Percentiles rank a stretch among this genome's conserved stretches.
Conservation (phyloP, 2,113 vertebrate genomes). For the Poicephalus meyeri region DNA sequence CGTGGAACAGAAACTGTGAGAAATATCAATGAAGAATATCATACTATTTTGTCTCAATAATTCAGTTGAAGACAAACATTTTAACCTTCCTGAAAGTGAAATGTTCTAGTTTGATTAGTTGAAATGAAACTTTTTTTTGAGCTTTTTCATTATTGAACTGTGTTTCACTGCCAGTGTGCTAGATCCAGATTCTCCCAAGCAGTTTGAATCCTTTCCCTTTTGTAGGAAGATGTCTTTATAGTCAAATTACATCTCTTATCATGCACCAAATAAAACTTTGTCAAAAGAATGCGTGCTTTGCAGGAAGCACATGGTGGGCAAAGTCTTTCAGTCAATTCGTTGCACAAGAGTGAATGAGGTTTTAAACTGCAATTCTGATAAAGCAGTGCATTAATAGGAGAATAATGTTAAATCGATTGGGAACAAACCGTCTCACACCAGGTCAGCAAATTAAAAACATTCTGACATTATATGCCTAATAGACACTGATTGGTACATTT, state of each 20-base stretch:
- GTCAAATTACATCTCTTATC: neutral
- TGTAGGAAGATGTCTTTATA: neutral
- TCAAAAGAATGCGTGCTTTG: neutral
- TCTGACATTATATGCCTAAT: neutral
- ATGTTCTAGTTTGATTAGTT: neutral
- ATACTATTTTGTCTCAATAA: neutral
- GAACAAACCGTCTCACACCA: neutral
- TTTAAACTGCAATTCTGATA: neutral
- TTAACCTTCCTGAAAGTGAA: neutral
- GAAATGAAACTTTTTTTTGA: neutral
- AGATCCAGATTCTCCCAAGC: neutral
- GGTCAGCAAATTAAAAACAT: neutral
- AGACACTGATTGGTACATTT: neutral
- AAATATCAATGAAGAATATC: neutral
- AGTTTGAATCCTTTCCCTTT: neutral
- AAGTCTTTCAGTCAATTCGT: neutral
- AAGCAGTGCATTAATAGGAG: neutral
- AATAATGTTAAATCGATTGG: accelerated
- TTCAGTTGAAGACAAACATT: neutral
- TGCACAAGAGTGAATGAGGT: neutral
- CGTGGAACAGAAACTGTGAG: neutral
- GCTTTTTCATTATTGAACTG: neutral
- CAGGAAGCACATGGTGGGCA: neutral
- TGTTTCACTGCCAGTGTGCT: neutral
- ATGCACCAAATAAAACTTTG: neutral